Base-by-base conservation (phyloP, 2,888 invertebrate species). In the Agriotes lineatus region DNA sequence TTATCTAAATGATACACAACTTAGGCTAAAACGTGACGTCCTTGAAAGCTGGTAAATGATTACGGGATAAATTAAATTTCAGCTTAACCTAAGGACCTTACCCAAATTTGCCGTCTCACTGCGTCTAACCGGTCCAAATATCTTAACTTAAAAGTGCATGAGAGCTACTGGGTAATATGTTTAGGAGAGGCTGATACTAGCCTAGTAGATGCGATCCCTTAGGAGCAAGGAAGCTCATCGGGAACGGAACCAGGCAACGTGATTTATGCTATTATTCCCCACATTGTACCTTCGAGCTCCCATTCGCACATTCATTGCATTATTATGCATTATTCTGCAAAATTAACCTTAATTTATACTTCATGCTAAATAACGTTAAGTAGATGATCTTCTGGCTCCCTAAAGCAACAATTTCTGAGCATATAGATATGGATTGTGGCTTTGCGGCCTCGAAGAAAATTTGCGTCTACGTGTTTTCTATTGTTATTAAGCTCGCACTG, bases 1-100 rank as follows among this genome's bases (percentile, higher is more conserved):
- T 82, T 81, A 82, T 82, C 79, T 79, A 73, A 79, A 76, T 78
- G 77, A 78, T 79, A 77, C 79, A 77, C 74, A 52, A 76, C 75
- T 75, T 72, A 77, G 75, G 74, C 74, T 75, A 73, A 9, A 10
- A 33, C 30, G 33, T 33, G 52, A 33, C 52, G 52, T 22, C 52
- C 35, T 52, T 42, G 48, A 50, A 66, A 48, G 70, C 57, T 58
- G 45, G 58, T 45, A 61, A 52, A 22, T 58, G 70, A 50, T 61
- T 69, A 57, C 3, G 25, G 52, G 57, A 50, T 63, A 50, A 25
- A 44, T 57, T 35, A 58, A 68, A 48, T 68, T 68, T 61, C 61
- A 50, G 45, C 45, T 61, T 35, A 22, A 61, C 61, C 50, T 50
- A 14, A 5, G 3, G 52, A 52, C 52, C 37, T 37, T n/a, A 20